Evolutionary conservation across 2,113 vertebrate genomes (phyloP), one percentile per base, ranked within the genome.

Genomic region (Guaruba guarouba): DNA sequence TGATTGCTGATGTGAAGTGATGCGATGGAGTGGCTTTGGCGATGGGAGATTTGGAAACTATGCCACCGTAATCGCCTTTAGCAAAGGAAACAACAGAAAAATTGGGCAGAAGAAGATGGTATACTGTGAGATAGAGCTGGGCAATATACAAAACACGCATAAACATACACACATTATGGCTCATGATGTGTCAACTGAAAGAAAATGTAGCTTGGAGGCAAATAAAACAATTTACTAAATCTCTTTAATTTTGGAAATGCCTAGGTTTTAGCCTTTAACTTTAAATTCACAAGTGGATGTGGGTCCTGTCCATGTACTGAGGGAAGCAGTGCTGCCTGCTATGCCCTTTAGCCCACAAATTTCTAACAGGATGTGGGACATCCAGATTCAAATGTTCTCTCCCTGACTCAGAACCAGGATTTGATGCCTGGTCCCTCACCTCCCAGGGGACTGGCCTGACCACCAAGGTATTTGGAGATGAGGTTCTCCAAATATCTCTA

Each of bases 21-120:
- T 11, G 98, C 98, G 7, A 98, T 94, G 16, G 98, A 98, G 33
- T 97, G 98, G 97, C 98, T 99, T 14, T 99, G 98, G 82, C 97
- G 97, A 96, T 99, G 99, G 17, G 99, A 99, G 78, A 99, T 98
- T 97, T 99, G 99, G 97, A 99, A 99, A 94, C 99, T 99, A 31
- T 99, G 98, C 99, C 99, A 99, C 54, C 98, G 98, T 93, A 99
- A 97, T 75, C 98, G 93, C 93, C 96, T 97, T 68, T 52, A 68
- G 43, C 54, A 77, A 92, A 87, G 91, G 78, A 86, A 78, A 87
- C 1, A 4, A 67, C 0, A 86, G 46, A 55, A 80, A 88, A 64
- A 70, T 4, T 51, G 59, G 28, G 52, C 62, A 89, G 48, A 86
- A 93, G 7, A 81, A 28, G 61, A 37, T 33, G 29, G 33, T 28